Conservation (phyloP, 2,888 invertebrate species). For the Pyrrhosoma nymphula region DNA sequence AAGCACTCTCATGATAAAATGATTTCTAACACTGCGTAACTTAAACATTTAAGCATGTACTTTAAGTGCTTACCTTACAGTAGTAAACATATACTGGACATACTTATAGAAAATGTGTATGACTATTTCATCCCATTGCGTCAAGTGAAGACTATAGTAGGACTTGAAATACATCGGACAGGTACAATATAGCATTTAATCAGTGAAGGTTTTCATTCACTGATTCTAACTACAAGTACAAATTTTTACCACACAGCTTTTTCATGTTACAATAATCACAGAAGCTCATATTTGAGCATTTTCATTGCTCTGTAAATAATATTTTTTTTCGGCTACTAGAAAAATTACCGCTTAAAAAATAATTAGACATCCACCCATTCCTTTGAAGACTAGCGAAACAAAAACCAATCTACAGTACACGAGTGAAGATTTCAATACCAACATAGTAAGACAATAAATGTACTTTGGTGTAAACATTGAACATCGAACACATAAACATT, state of each 20-base stretch:
- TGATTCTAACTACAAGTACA: slow-evolving; percentile 11
- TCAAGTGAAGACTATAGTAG: slow-evolving; percentile 52
- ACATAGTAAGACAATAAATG: background rate
- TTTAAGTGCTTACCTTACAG: background rate
- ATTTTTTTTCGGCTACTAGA: background rate
- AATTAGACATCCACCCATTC: background rate
- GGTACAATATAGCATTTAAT: slow-evolving; percentile 59
- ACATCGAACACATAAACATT: slow-evolving; percentile 26
- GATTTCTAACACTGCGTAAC: background rate
- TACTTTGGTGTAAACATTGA: background rate
- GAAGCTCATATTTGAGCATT: background rate
- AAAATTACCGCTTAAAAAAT: background rate
- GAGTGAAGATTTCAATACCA: background rate
- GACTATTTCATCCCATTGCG: background rate
- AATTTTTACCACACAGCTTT: slow-evolving; percentile 14
- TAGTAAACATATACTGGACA: background rate
- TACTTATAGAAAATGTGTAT: background rate
- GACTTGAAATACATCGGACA: slow-evolving; percentile 51
- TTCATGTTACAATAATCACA: slow-evolving; percentile 34
- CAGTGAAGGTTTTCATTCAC: slow-evolving; percentile 32
- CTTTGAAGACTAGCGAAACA: background rate
- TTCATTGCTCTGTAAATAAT: background rate
- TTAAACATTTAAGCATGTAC: background rate
- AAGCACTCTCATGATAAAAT: background rate
- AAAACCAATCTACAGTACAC: background rate